These are phyloP conservation scores for Drosophila sp. DNA, from an alignment of 1,140 invertebrate species.

Conservation along the genomic window DNA sequence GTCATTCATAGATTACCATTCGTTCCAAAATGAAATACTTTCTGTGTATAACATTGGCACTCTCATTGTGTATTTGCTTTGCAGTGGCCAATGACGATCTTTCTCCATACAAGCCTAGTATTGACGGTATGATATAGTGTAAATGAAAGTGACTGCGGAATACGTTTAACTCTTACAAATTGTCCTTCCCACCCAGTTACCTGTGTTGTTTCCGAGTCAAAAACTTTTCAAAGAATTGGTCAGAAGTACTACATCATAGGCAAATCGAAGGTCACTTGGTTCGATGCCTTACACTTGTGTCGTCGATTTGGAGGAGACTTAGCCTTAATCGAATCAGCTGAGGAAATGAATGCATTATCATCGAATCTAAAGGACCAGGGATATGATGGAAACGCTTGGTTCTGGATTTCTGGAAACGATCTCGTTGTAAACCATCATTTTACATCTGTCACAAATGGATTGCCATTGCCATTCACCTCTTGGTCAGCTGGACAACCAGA, in stretches of 20 bases:
- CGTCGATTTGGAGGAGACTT: conserved; percentile 24
- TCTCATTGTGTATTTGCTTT: not conserved
- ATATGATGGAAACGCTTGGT: not conserved
- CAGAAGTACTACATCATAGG: conserved; percentile 30
- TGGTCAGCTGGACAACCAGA: conserved; percentile 48
- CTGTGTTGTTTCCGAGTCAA: not conserved
- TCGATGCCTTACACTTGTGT: conserved; percentile 18
- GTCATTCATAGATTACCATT: not conserved
- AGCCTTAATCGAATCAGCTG: conserved; percentile 13
- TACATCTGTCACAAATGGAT: conserved; percentile 19
- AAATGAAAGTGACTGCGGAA: not conserved
- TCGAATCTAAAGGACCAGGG: conserved; percentile 1
- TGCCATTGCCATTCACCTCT: conserved; percentile 18
- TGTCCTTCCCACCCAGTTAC: not conserved
- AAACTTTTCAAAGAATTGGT: not conserved
- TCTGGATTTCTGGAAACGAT: conserved; percentile 42
- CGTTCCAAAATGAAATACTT: not conserved
- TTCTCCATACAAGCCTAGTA: not conserved
- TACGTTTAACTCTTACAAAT: not conserved
- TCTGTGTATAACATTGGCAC: not conserved
- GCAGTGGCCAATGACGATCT: not conserved
- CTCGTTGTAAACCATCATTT: conserved; percentile 1
- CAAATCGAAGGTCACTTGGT: conserved; percentile 5
- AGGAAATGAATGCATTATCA: conserved; percentile 23
- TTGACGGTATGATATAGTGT: not conserved